Conservation (phyloP, 2,797 vertebrate species). For the Halcyon chelicuti region DNA sequence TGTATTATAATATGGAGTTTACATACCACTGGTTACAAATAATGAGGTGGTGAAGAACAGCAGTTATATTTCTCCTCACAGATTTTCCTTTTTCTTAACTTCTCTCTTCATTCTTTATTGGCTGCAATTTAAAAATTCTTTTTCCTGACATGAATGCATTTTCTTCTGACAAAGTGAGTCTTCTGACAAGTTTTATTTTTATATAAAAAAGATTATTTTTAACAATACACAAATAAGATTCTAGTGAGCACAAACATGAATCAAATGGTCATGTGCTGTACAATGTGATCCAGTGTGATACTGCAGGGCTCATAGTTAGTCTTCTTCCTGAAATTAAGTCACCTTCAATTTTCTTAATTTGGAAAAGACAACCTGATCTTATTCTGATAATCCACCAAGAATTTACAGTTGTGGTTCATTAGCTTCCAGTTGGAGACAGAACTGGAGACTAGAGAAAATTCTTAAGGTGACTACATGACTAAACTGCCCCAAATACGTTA, state of each 20-base stretch:
- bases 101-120: constrained; percentile 29
- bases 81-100: constrained; percentile 25
- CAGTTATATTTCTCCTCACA: constrained; percentile 39
- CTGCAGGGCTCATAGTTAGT: background rate
- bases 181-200: background rate
- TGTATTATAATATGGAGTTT: constrained; percentile 62
- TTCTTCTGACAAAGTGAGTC: constrained; percentile 1
- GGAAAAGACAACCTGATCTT: background rate
- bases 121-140: constrained; percentile 31
- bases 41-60: constrained; percentile 57
- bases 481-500: background rate
- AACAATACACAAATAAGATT: background rate
- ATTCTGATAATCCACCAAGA: background rate
- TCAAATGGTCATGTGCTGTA: background rate
- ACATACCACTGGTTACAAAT: constrained; percentile 63
- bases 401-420: background rate
- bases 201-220: background rate
- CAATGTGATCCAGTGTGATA: background rate
- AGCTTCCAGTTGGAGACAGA: background rate
- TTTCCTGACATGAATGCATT: constrained; percentile 28
- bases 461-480: background rate
- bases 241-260: background rate
- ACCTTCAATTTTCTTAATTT: constrained; percentile 43
- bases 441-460: background rate
- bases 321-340: constrained; percentile 16